These are phyloP conservation scores for Eumacrocentrus americanus DNA, from an alignment of 2,888 invertebrate genomes.

Conservation along the genomic window DNA sequence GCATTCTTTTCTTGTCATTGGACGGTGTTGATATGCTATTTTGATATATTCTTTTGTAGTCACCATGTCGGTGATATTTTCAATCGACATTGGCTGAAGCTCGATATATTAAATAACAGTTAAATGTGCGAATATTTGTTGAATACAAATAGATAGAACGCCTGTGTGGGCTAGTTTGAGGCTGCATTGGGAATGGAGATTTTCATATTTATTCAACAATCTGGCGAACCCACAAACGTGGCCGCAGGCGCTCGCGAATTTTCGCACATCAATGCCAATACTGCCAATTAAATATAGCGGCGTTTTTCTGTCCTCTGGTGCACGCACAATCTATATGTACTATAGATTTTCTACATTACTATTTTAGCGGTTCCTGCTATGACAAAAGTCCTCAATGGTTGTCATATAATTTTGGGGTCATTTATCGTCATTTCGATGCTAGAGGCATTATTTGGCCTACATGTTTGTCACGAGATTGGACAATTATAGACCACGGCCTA, in stretches of 20 bases:
- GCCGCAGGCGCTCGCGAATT: too few species aligned
- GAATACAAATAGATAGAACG: not conserved
- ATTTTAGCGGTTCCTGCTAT: too few species aligned
- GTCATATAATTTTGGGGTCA: too few species aligned
- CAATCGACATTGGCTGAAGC: constrained; percentile 20
- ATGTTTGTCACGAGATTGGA: constrained; percentile 6
- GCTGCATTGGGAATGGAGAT: constrained; percentile 28
- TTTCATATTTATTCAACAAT: constrained; percentile 41
- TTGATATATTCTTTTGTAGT: not conserved
- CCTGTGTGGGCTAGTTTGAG: not conserved
- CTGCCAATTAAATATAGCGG: too few species aligned
- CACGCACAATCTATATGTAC: too few species aligned
- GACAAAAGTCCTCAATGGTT: too few species aligned
- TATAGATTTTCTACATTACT: too few species aligned
- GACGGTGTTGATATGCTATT: not conserved
- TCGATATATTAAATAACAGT: constrained; percentile 36
- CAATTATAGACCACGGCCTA: constrained; percentile 4
- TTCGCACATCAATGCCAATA: not conserved
- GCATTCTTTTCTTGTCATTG: not conserved
- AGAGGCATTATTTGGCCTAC: not conserved
- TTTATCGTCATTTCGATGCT: too few species aligned
- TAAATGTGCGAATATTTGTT: not conserved
- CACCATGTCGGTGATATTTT: constrained; percentile 2
- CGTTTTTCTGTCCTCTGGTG: too few species aligned
- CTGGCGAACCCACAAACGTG: constrained; percentile 15